Base-by-base conservation (phyloP, 2,797 vertebrate genomes). In the Mus caroli region DNA sequence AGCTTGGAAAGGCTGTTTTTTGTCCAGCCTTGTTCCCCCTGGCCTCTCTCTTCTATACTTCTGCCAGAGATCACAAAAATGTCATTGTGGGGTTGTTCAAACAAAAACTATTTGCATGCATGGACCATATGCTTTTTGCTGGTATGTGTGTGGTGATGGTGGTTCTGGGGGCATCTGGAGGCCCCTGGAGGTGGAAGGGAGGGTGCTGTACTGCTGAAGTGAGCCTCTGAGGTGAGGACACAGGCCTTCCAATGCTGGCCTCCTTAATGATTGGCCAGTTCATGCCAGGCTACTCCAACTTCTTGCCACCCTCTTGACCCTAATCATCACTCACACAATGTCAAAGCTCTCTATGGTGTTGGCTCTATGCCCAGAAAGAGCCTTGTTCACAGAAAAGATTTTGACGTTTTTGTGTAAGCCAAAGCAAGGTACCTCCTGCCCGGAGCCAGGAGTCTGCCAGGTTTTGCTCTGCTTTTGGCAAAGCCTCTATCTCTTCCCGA, bases 41-140 rank as follows among this genome's bases (percentile, higher is more conserved):
- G 11, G 50, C 50, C n/a, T 64, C 56, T 67, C 71, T 85, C 60
- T 80, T 26, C 87, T 54, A 46, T 20, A 26, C 10, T 62, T 79
- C 56, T 83, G 77, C 91, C 15, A 3, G 52, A 46, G 37, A 69
- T 43, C 88, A 88, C 89, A 90, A 34, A 62, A 87, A 54, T 77
- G 75, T 77, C 71, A 89, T 89, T 95, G 88, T 96, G 67, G 34
- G 80, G 37, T 13, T 58, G 2, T 54, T 54, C 58, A 71, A 75
- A 76, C n/a, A 46, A 96, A 94, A 96, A 95, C 46, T 69, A 89
- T 97, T 96, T 97, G 96, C 97, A 94, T 95, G 56, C 96, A 91
- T 94, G 56, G 71, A 80, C 2, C 20, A 43, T 79, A 40, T 24
- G 13, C 46, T 8, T 88, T 95, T 50, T 92, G 50, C 58, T 91